Conservation (phyloP, 2,113 vertebrate genomes). For the Podilymbus podiceps region DNA sequence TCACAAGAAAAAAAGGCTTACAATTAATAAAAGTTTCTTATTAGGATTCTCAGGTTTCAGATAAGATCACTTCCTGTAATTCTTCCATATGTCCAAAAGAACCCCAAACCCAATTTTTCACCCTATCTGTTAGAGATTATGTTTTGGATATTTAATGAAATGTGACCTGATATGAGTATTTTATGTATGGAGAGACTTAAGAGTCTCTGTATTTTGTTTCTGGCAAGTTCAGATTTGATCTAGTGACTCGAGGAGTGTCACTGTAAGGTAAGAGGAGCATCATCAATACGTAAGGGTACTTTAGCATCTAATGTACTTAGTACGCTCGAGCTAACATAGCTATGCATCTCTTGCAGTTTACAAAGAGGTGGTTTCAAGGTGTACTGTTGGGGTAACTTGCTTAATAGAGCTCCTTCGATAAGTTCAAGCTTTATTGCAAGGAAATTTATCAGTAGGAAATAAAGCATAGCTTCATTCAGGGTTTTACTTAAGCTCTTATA, state of each 20-base stretch:
- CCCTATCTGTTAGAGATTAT: accelerated
- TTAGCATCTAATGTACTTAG: not conserved
- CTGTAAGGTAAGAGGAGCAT: not conserved
- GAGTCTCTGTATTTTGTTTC: not conserved
- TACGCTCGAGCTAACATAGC: not conserved
- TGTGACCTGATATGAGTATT: not conserved
- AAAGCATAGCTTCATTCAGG: not conserved
- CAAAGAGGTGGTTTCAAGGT: not conserved
- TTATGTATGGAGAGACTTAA: not conserved
- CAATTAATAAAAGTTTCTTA: not conserved
- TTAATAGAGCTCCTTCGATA: not conserved
- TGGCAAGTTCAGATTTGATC: not conserved
- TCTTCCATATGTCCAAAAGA: not conserved
- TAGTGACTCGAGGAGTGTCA: not conserved
- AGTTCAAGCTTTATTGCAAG: not conserved
- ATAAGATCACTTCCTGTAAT: not conserved
- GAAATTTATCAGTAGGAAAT: not conserved
- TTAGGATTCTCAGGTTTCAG: not conserved
- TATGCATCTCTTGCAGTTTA: not conserved
- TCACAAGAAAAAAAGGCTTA: not conserved
- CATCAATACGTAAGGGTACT: not conserved
- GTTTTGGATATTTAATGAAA: not conserved
- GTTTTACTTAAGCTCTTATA: not conserved
- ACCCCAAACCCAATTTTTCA: not conserved
- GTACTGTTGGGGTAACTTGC: not conserved